Conservation (phyloP, 2,113 vertebrate genomes). For the Larimichthys polyactis region DNA sequence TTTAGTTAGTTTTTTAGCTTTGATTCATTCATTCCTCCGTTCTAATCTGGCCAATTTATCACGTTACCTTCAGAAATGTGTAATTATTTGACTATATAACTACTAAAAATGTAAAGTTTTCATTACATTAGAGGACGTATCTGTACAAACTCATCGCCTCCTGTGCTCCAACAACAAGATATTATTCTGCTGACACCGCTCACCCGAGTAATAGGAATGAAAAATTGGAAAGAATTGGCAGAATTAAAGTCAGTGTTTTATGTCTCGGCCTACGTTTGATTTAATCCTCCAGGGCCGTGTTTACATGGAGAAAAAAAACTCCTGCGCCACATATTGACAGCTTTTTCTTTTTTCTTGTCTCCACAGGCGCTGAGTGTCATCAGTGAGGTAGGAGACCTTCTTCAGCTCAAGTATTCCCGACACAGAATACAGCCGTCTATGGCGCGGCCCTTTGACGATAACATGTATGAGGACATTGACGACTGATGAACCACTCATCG, state of each 20-base stretch:
- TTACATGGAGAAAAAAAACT: conserved; percentile 2
- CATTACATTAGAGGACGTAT: neutral
- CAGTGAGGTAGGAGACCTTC: conserved; percentile 92
- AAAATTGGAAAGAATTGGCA: neutral
- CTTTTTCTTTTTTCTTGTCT: conserved; percentile 43
- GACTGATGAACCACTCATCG: conserved; percentile 53
- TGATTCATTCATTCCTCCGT: too few relatives aligned
- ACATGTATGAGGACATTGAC: conserved; percentile 67
- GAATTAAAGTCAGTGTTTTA: conserved; percentile 7
- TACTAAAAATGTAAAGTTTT: too few relatives aligned
- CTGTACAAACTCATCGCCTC: neutral
- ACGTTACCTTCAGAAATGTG: neutral
- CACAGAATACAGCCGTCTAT: conserved; percentile 61
- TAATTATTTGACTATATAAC: neutral
- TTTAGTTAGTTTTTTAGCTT: too few relatives aligned
- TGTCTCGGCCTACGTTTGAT: conserved; percentile 18
- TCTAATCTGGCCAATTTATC: neutral
- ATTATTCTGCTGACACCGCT: neutral
- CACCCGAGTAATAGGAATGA: neutral
- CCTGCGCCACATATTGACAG: conserved; percentile 16
- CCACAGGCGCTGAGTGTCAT: conserved; percentile 90
- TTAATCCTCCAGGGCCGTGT: conserved; percentile 14
- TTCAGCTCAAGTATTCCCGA: conserved; percentile 94
- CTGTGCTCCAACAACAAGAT: neutral
- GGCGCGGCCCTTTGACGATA: conserved; percentile 48